These are phyloP conservation scores for Danaus plexippus DNA, from an alignment of 1,140 invertebrate species.

Conservation along the genomic window DNA sequence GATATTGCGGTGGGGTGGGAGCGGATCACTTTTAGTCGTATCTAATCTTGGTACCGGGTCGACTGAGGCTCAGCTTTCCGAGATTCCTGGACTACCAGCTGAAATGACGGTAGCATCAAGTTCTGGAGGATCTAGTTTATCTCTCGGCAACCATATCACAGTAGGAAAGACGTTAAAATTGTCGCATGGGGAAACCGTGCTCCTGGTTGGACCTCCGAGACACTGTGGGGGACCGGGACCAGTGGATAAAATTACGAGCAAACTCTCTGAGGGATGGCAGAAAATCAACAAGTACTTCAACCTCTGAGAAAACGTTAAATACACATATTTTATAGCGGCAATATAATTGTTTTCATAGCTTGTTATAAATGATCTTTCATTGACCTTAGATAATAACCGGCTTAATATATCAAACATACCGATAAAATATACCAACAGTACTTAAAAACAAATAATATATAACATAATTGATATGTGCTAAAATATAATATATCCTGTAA, in stretches of 20 bases:
- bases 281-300: conserved; percentile 65
- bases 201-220: conserved; percentile 45
- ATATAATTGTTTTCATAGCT: too few species aligned
- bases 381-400: too few species aligned
- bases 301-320: conserved; percentile 6
- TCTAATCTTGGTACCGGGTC: conserved; percentile 37
- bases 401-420: too few species aligned
- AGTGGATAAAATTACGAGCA: conserved; percentile 61
- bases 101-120: conserved; percentile 51
- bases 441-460: too few species aligned
- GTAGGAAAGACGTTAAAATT: conserved; percentile 46
- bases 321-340: too few species aligned
- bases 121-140: conserved; percentile 42
- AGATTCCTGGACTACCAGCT: conserved; percentile 45
- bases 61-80: conserved; percentile 40
- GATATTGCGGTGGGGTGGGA: conserved; percentile 50
- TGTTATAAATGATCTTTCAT: too few species aligned
- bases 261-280: conserved; percentile 61
- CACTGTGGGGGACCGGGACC: conserved; percentile 60
- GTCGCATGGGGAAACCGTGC: conserved; percentile 42
- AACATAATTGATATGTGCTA: too few species aligned
- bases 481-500: too few species aligned
- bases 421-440: too few species aligned
- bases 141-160: conserved; percentile 34
- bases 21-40: conserved; percentile 43